Percentiles rank a stretch among this genome's conserved stretches.
phyloP scores from a whole-genome alignment of 2,113 vertebrate genomes.

The Chionomys nivalis region DNA sequence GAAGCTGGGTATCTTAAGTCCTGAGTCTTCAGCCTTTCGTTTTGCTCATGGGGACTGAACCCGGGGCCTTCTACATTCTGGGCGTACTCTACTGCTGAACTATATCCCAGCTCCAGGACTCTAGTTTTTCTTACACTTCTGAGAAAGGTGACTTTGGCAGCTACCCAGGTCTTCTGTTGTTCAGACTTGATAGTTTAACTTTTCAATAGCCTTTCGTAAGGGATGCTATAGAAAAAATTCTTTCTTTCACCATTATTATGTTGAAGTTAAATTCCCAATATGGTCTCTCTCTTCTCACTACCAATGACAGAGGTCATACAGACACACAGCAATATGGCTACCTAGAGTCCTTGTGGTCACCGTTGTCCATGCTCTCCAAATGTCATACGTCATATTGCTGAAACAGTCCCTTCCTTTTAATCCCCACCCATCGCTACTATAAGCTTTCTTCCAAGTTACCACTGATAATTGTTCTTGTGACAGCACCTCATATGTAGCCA shows the following conservation, averaged over 20 bases:
- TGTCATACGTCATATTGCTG: not conserved
- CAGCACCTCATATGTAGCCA: not conserved
- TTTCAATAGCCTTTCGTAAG: not conserved
- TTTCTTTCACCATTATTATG: too few species aligned
- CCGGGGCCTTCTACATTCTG: not conserved
- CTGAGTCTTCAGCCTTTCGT: not conserved
- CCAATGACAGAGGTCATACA: not conserved
- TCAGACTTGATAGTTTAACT: not conserved
- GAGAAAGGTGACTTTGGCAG: not conserved
- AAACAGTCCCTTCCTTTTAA: not conserved
- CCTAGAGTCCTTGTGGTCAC: not conserved
- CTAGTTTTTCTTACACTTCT: not conserved
- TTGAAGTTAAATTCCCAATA: not conserved
- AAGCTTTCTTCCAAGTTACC: not conserved
- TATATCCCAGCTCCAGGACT: not conserved
- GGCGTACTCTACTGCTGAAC: not conserved
- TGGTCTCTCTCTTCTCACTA: not conserved
- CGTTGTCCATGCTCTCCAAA: not conserved
- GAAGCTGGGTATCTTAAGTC: not conserved
- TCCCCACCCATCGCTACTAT: accelerated
- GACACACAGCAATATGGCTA: not conserved
- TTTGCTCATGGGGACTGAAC: not conserved
- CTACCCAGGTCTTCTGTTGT: not conserved
- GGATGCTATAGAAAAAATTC: not conserved
- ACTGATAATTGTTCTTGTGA: not conserved